phyloP scores from a whole-genome alignment of 37 sponge, comb jelly and placozoan species.

The Crambe crambe region DNA sequence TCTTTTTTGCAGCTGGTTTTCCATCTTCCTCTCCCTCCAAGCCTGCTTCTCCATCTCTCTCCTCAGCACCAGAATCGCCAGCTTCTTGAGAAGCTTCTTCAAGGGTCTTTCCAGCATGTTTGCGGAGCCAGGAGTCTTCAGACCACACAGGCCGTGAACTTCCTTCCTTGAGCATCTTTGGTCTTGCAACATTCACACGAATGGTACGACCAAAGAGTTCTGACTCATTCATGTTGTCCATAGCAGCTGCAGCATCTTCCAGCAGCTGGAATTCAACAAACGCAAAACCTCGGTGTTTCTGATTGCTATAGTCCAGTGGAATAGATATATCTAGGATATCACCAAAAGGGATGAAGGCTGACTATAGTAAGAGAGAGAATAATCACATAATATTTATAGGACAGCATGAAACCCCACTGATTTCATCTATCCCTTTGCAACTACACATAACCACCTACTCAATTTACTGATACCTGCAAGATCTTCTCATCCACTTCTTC shows the following conservation, averaged over 20 bases:
- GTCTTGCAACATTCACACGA: slow-evolving; percentile 89
- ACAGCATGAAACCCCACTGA: too few relatives aligned
- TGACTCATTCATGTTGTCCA: slow-evolving; percentile 99
- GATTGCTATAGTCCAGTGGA: slow-evolving; percentile 92
- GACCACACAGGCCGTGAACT: slow-evolving; percentile 92
- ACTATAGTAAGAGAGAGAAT: neutral
- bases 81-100: slow-evolving; percentile 29
- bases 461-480: slow-evolving; percentile 79
- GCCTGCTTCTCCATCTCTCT: slow-evolving; percentile 11
- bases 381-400: neutral
- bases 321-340: slow-evolving; percentile 94
- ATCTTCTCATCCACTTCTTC: slow-evolving; percentile 98
- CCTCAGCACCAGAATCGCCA: slow-evolving; percentile 7
- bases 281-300: slow-evolving; percentile 95
- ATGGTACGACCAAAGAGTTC: slow-evolving; percentile 96
- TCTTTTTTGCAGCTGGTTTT: slow-evolving; percentile 64
- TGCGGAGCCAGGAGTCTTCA: slow-evolving; percentile 93
- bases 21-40: slow-evolving; percentile 43
- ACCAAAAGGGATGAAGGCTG: slow-evolving; percentile 98
- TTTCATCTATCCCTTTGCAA: too few relatives aligned
- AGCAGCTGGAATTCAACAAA: slow-evolving; percentile 96
- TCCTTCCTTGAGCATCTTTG: slow-evolving; percentile 92
- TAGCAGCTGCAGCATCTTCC: slow-evolving; percentile 99
- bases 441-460: too few relatives aligned
- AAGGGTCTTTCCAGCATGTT: slow-evolving; percentile 77